Evolutionary conservation across 2,113 vertebrate genomes (phyloP), one percentile per base, ranked within the genome.

Genomic region (Cyanoramphus novaezelandiae): DNA sequence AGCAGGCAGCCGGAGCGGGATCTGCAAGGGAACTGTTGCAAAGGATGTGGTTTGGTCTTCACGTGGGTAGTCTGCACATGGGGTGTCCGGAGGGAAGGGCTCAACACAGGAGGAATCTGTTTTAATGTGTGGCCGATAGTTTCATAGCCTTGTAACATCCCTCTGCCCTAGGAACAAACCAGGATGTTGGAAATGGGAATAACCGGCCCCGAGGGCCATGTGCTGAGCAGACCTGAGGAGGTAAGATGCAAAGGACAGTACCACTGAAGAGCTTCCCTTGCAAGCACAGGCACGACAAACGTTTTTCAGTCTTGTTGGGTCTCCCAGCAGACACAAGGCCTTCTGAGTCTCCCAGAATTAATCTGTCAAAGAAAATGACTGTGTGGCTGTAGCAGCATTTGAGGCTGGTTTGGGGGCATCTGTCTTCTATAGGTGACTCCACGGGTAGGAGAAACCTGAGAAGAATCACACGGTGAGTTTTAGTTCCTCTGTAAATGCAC

Each of bases 141-240:
- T 81, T 85, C 62, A 35, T 25, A 43, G 43, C 67, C 70, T 68
- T 46, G 17, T 49, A 72, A 77, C 7, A 29, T 47, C 33, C 11
- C 21, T 86, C 39, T 90, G 47, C 70, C 94, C 93, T 97, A 99
- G 99, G 99, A 99, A 82, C 99, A 99, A 97, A 87, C 96, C 57
- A 98, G 99, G 93, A 99, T 99, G 99, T 96, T 99, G 97, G 99
- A 99, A 97, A 99, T 99, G 98, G 99, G 99, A 29, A 99, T 99
- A 92, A 99, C 99, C 8, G 99, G 99, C 89, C 99, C 99, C 0
- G 99, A 99, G 95, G 99, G 99, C 33, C 99, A 99, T 0, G 99
- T 99, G 60, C 98, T 99, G 93, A 99, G 99, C 97, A 98, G 99
- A 93, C 99, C 99, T 74, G 99, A 99, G 92, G 99, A 99, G 99